Evolutionary conservation across 2,113 vertebrate species (phyloP), one percentile per base, ranked within the genome.

Genomic region (Myxocyprinus asiaticus): DNA sequence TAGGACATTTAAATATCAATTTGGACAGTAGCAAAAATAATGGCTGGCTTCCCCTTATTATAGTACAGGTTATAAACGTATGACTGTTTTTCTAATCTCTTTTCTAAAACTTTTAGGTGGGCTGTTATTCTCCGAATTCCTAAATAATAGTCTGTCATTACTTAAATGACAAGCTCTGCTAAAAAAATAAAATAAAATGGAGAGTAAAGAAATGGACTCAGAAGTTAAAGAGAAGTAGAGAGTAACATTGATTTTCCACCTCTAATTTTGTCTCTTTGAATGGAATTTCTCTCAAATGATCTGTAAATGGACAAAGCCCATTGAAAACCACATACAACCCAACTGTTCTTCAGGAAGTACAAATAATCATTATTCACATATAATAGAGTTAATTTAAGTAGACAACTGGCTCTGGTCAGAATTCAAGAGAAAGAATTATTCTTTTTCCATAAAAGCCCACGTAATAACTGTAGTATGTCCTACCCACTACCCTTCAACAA

Each of bases 141-240:
- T 69, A 62, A 73, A 75, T 84, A 81, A 84, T 75, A 67, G 17
- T 51, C 22, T 69, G 42, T 62, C 65, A 76, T 79, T 79, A 69
- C 64, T 43, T 62, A 42, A 67, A 82, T 74, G 8, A 63, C 53
- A 68, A 63, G 65, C 62, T 63, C 68, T 80, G 44, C 47, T 33
- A 33, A 33, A 33, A 33, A 33, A 33, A 33, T 1, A 33, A 70
- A 80, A 83, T 59, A 47, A 77, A 62, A 80, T 77, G 55, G 33
- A 17, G 7, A 68, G 42, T 33, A 67, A 43, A 67, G 55, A 68
- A 84, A 68, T 58, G 9, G 15, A 80, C 73, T 17, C 73, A 17
- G 9, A 76, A 66, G 61, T 6, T 10, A 42, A 53, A 62, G 42
- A 78, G 70, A 81, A 81, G 65, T 50, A 80, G 53, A 65, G 6